A percentile compares a stretch with the other conserved stretches of the same genome.
phyloP scores from a whole-genome alignment of 1,140 invertebrate genomes.

The Sycobia sp. region DNA sequence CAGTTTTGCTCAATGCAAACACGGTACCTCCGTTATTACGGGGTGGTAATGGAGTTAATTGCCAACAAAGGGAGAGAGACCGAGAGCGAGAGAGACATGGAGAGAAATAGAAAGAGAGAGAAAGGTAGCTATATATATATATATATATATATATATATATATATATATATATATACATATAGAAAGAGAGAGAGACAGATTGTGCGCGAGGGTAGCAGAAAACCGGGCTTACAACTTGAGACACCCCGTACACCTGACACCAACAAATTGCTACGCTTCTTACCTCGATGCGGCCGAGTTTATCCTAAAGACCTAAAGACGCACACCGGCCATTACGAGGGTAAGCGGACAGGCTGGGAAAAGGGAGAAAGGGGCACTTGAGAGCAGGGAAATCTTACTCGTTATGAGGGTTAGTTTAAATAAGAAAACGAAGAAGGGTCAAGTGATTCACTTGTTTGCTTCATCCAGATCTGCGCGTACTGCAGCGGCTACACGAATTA shows the following conservation, averaged over 20 bases:
- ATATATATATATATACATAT: too few relatives aligned
- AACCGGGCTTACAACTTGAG: conserved; percentile 58
- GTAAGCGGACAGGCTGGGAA: too few relatives aligned
- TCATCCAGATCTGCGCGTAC: not conserved
- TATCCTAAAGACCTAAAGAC: conserved; percentile 43
- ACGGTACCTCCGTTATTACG: conserved; percentile 52
- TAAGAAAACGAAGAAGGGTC: conserved; percentile 31
- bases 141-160: too few relatives aligned
- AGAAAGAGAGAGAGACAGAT: too few relatives aligned
- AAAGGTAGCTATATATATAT: too few relatives aligned
- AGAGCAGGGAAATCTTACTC: conserved; percentile 32
- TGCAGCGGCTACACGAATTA: conserved; percentile 9
- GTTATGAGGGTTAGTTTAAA: conserved; percentile 25
- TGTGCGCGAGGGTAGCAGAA: conserved; percentile 10
- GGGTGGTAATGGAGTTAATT: conserved; percentile 62
- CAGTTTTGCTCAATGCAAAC: conserved; percentile 40
- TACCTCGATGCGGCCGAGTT: conserved; percentile 41
- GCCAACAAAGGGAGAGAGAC: conserved; percentile 42
- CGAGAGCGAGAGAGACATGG: too few relatives aligned
- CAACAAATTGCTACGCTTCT: conserved; percentile 55
- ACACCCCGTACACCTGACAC: conserved; percentile 57
- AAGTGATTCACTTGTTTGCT: not conserved
- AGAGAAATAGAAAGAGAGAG: too few relatives aligned
- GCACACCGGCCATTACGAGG: conserved; percentile 16
- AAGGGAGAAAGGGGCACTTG: too few relatives aligned